Base-by-base conservation (phyloP, 2,113 vertebrate genomes). In the Ceratotherium simum region DNA sequence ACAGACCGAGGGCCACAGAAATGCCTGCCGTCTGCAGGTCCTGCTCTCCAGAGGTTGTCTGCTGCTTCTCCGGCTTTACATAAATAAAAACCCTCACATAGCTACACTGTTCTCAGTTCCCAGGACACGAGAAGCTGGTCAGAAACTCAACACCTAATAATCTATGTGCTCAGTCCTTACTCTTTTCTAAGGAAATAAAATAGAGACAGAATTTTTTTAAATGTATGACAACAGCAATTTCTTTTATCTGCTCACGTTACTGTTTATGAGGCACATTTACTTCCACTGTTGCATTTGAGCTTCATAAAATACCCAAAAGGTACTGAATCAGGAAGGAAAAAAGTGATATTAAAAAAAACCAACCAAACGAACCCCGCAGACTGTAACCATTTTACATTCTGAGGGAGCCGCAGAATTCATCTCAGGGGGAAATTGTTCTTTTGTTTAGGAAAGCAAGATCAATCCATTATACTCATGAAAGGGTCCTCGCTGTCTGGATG, bases 101-200 rank as follows among this genome's bases (percentile, higher is more conserved):
- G 36, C 42, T 62, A 39, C 0, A 11, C 72, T 80, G 54, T 82
- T 33, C 85, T 96, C 79, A 72, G 76, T 62, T 64, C 10, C 72
- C 64, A 62, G 51, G n/a, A 90, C 36, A 23, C 4, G 54, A 51
- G 58, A 48, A 80, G 92, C 80, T 80, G 46, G 48, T 73, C 33
- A 87, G 48, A 96, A 95, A 93, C 87, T 51, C 96, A 91, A 73
- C 96, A 72, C 2, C 62, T 60, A 91, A 62, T n/a, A 58, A 70
- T 65, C 67, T 54, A 16, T 11, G 16, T 36, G 27, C 51, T 65
- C 33, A 25, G 58, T 33, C 46, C 33, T 48, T 42, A 58, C 8
- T 83, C 86, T 83, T 96, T 70, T 42, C 75, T 73, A 88, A 90
- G 36, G 87, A 79, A 81, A 78, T 48, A 62, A 90, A 90, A 92